Percentiles rank a stretch among this genome's conserved stretches.
Conservation (phyloP, 2,113 vertebrate genomes). For the Xenopus laevis region DNA sequence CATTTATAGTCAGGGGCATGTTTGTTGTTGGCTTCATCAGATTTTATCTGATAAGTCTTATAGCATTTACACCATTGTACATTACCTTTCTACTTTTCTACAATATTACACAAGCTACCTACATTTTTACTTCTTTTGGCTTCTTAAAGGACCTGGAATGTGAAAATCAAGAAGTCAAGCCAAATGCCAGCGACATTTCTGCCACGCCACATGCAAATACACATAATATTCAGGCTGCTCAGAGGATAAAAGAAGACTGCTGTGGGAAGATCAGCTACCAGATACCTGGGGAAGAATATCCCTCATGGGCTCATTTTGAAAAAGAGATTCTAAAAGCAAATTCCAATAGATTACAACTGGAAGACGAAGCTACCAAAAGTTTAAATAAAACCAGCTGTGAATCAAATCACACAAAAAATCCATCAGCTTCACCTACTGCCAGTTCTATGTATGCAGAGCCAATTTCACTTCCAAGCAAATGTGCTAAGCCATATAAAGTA, state of each 20-base stretch:
- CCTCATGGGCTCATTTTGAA: background rate
- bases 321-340: constrained; percentile 23
- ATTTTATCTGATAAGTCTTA: no score
- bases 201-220: constrained; percentile 22
- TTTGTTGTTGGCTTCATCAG: no score
- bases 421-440: constrained; percentile 9
- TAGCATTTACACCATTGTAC: no score
- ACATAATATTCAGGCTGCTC: constrained; percentile 53
- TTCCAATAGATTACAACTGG: constrained; percentile 2
- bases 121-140: constrained; percentile 43
- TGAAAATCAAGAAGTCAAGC: constrained; percentile 50
- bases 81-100: constrained; percentile 3
- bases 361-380: constrained; percentile 6
- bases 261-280: constrained; percentile 11
- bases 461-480: constrained; percentile 48
- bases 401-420: constrained; percentile 32
- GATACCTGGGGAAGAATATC: background rate
- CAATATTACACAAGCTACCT: constrained; percentile 8
- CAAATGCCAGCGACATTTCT: constrained; percentile 48
- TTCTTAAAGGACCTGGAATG: constrained; percentile 66
- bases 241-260: constrained; percentile 30
- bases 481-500: background rate
- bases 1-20: no score
- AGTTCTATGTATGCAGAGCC: constrained; percentile 13
- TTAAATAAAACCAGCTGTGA: background rate